Conservation (phyloP, 2,888 invertebrate genomes). For the Ectobius pallidus region DNA sequence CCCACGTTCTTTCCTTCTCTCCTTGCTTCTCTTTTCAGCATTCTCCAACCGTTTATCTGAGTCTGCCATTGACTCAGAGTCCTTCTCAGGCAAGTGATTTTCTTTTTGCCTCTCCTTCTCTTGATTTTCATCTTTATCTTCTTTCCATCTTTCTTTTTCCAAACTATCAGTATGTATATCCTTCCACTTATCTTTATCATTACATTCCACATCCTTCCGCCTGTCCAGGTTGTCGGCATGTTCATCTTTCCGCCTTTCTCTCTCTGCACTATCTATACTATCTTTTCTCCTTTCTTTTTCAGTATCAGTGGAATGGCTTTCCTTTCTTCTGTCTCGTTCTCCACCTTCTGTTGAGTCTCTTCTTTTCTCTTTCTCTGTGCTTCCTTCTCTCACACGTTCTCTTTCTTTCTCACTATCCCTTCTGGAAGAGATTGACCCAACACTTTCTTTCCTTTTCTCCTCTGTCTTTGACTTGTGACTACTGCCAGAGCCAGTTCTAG, state of each 20-base stretch:
- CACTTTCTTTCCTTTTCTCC: conserved; percentile 36
- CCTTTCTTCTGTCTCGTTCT: conserved; percentile 47
- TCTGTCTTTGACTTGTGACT: conserved; percentile 34
- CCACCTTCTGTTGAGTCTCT: conserved; percentile 45
- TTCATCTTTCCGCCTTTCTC: conserved; percentile 45
- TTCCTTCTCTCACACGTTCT: conserved; percentile 45
- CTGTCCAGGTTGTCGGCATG: conserved; percentile 31
- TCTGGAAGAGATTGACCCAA: conserved; percentile 42
- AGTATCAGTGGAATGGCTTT: conserved; percentile 38
- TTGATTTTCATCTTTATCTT: conserved; percentile 35
- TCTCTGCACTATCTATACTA: conserved; percentile 48
- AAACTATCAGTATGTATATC: conserved; percentile 40
- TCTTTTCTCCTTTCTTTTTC: conserved; percentile 50
- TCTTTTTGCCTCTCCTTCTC: conserved; percentile 39
- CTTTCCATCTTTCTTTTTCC: conserved; percentile 38
- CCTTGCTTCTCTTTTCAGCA: conserved; percentile 52
- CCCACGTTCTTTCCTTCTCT: conserved; percentile 63
- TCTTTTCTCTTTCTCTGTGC: conserved; percentile 46
- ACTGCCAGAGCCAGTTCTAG: conserved; percentile 20
- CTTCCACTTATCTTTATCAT: conserved; percentile 37
- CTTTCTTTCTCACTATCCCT: conserved; percentile 51
- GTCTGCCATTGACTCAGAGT: conserved; percentile 50
- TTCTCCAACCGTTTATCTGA: conserved; percentile 51
- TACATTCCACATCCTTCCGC: conserved; percentile 39
- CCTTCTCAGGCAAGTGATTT: conserved; percentile 40